A percentile compares a stretch with the other conserved stretches of the same genome.
Evolutionary conservation across 1,140 invertebrate species (phyloP).

Genomic region (Aricia agestis): DNA sequence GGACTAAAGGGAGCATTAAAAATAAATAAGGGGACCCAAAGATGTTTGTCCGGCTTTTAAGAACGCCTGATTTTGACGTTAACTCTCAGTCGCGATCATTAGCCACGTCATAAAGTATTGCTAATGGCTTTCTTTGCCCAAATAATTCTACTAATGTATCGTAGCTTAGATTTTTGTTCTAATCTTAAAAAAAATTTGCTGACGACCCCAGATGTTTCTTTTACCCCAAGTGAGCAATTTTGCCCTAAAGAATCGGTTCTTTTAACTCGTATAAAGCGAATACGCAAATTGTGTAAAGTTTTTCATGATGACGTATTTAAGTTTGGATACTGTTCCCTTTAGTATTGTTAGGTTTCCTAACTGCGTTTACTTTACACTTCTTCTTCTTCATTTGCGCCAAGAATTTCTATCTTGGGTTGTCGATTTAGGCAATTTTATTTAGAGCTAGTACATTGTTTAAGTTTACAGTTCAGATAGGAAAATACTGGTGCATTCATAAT

Average conservation of each 20-base stretch:
- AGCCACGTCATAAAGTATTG: neutral
- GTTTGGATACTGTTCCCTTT: neutral
- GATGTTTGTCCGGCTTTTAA: constrained; percentile 16
- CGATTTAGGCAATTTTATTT: too few species aligned
- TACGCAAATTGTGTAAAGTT: neutral
- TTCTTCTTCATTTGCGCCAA: too few species aligned
- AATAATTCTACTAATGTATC: too few species aligned
- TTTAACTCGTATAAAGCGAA: neutral
- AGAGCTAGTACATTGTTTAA: too few species aligned
- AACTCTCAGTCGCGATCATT: neutral
- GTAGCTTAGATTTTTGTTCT: too few species aligned
- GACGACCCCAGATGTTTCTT: neutral
- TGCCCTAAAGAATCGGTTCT: neutral
- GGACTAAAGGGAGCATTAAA: constrained; percentile 6
- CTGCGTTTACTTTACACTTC: too few species aligned
- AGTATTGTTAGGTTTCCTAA: too few species aligned
- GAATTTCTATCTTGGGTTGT: too few species aligned
- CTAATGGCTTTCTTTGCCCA: neutral
- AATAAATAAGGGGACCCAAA: constrained; percentile 15
- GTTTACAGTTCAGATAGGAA: too few species aligned
- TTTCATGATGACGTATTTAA: neutral
- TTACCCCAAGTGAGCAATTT: neutral
- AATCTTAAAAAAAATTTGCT: too few species aligned
- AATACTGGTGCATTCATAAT: too few species aligned
- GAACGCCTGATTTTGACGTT: constrained; percentile 1